phyloP scores from a whole-genome alignment of 2,113 vertebrate genomes.

The Delphinapterus leucas region DNA sequence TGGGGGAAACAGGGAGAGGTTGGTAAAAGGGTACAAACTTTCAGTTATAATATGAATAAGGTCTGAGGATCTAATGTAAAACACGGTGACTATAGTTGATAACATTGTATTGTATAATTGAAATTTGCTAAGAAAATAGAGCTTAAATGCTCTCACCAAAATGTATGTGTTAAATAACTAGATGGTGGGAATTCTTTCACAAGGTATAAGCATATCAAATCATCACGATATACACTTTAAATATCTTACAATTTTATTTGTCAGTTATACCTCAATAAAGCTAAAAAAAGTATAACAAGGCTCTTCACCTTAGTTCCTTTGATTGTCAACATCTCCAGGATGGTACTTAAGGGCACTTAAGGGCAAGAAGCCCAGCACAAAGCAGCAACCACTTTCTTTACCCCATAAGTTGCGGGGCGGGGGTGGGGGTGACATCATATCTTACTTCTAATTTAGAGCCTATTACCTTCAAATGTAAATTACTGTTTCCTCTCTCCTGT shows the following conservation, averaged over 20 bases:
- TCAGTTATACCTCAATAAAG: not conserved
- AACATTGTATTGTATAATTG: not conserved
- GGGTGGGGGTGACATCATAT: not conserved
- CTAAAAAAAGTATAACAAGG: not conserved
- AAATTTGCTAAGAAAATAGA: not conserved
- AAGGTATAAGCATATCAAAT: not conserved
- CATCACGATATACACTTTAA: not conserved
- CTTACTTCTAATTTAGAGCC: not conserved
- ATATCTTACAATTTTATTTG: not conserved
- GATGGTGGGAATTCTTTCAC: not conserved
- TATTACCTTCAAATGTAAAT: not conserved
- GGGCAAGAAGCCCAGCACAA: not conserved
- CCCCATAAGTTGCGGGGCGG: not conserved
- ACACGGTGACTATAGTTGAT: not conserved
- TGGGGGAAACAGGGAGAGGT: rapidly evolving
- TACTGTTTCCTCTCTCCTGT: not conserved
- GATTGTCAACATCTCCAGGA: not conserved
- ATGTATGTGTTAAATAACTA: not conserved
- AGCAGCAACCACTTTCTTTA: not conserved
- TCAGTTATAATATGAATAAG: not conserved
- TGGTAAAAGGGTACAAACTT: not conserved
- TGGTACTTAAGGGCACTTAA: not conserved
- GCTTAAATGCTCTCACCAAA: not conserved
- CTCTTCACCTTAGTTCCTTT: not conserved
- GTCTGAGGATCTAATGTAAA: not conserved